Evolutionary conservation across 2,888 invertebrate species (phyloP), one percentile per base, ranked within the genome.

Genomic region (Atethmia centrago): DNA sequence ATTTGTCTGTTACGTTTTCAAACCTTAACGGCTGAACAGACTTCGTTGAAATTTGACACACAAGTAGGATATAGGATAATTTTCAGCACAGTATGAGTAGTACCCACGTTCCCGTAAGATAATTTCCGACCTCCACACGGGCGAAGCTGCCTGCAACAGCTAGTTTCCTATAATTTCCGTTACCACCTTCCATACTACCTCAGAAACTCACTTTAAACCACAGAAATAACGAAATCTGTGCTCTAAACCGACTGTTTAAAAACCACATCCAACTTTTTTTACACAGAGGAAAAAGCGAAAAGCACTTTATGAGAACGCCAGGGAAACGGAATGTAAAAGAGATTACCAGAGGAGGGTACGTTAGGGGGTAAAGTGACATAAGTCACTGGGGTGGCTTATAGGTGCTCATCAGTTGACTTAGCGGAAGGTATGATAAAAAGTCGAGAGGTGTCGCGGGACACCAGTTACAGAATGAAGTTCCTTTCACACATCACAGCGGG

Each of bases 261-360:
- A 61, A n/a, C 36, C 12, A 76, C 47, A 66, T 42, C n/a, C 12
- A 5, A 19, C 16, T 21, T 55, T 45, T 58, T 58, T 36, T 12
- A 14, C 16, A 42, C 3, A n/a, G 74, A 14, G 56, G 16, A 55
- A 65, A 65, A 75, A n/a, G 25, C n/a, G 16, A 5, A 31, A 77
- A 77, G 28, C 51, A 47, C 40, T 61, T 55, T 55, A 28, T 14
- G 1, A 69, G 55, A 36, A 49, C 49, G 53, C 12, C 25, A 25
- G 25, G 61, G 16, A 16, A 49, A 61, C 40, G 40, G 12, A 67
- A 75, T 53, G 31, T 36, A 61, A 76, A 61, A 21, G 14, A 40
- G 55, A 77, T 77, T 67, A 66, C 40, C 21, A 42, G 21, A 19
- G 51, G 31, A n/a, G n/a, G n/a, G n/a, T n/a, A n/a, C n/a, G n/a